Base-by-base conservation (phyloP, 1,140 invertebrate species). In the Potamilus streckersoni region DNA sequence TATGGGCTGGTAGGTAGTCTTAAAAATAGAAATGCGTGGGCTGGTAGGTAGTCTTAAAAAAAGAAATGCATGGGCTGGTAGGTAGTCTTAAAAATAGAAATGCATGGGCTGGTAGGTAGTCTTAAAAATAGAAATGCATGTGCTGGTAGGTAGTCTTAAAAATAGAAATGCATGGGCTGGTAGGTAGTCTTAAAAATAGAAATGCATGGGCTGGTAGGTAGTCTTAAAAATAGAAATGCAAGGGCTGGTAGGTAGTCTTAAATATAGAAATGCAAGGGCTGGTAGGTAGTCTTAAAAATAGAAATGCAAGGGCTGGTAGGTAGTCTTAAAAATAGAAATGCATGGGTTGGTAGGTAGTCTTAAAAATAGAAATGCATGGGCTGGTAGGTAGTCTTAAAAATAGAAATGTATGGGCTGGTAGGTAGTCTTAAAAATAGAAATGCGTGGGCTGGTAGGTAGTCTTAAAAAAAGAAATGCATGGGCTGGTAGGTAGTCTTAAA, bases 251-350 rank as follows among this genome's bases (percentile, higher is more conserved):
- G 83, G 23, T 68, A 8, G 11, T 49, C 38, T 11, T 49, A 6
- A n/a, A n/a, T n/a, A n/a, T n/a, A n/a, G n/a, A n/a, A n/a, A n/a
- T n/a, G n/a, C n/a, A n/a, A 86, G 93, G 75, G 93, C 93, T 55
- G 93, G 93, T 88, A 87, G 83, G 23, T 68, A 8, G 11, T 49
- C 38, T 11, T 49, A 6, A n/a, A n/a, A n/a, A n/a, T n/a, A n/a
- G n/a, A n/a, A n/a, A n/a, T n/a, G n/a, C n/a, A n/a, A 86, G 93
- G 75, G 93, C 93, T 55, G 93, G 93, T 88, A 87, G 83, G 23
- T 68, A 8, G 11, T 49, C 38, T 11, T 49, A 6, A n/a, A n/a
- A n/a, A n/a, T n/a, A n/a, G n/a, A n/a, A n/a, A n/a, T n/a, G n/a
- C n/a, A n/a, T n/a, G 93, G 75, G 93, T 93, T 55, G 93, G 93